phyloP scores from a whole-genome alignment of 2,888 invertebrate genomes.

The Euzetes globulus region DNA sequence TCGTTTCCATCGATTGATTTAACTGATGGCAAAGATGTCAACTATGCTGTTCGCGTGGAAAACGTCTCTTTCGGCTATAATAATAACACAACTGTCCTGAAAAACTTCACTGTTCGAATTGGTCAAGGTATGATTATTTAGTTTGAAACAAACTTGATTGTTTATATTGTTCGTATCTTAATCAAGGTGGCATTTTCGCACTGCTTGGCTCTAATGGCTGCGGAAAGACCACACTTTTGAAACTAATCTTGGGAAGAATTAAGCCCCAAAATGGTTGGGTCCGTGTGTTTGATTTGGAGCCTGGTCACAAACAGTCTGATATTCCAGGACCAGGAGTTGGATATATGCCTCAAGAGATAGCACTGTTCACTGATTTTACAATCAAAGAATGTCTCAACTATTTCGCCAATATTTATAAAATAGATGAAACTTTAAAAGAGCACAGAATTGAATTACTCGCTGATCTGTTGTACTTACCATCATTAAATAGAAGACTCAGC shows the following conservation, averaged over 20 bases:
- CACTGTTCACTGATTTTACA: conserved; percentile 30
- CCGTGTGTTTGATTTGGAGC: conserved; percentile 28
- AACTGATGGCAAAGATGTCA: too few relatives aligned
- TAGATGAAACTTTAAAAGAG: background rate
- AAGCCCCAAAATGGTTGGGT: conserved; percentile 21
- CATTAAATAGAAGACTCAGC: background rate
- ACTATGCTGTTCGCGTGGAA: conserved; percentile 15
- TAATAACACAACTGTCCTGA: conserved; percentile 12
- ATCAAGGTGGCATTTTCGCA: conserved; percentile 34
- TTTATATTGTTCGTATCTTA: too few relatives aligned
- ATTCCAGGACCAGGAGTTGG: conserved; percentile 36
- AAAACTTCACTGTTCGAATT: conserved; percentile 20
- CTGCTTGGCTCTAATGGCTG: conserved; percentile 34
- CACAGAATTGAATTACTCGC: conserved; percentile 10
- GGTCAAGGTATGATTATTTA: conserved; percentile 11
- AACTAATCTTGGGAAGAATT: conserved; percentile 26
- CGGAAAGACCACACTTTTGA: conserved; percentile 36
- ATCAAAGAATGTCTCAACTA: conserved; percentile 34
- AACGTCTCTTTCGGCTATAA: conserved; percentile 26
- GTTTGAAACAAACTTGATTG: too few relatives aligned
- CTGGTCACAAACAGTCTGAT: background rate
- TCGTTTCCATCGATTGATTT: too few relatives aligned
- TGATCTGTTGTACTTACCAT: conserved; percentile 27
- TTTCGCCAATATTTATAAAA: conserved; percentile 30
- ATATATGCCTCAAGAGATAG: conserved; percentile 37